Conservation (phyloP, 2,888 invertebrate genomes). For the Seira musarum region DNA sequence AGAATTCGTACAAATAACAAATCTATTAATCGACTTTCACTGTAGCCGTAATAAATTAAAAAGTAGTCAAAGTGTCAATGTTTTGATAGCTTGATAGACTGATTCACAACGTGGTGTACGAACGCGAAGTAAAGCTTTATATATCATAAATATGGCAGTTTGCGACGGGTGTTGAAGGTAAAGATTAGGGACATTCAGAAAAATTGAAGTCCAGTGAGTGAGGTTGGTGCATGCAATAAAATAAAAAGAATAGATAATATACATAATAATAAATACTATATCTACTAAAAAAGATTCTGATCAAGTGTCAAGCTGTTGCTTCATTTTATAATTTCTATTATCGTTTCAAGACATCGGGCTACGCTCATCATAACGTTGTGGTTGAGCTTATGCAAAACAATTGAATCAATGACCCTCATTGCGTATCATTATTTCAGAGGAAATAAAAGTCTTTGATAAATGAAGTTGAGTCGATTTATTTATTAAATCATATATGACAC, state of each 20-base stretch:
- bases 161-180: background rate
- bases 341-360: background rate
- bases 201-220: background rate
- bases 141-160: background rate
- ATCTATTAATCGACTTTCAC: constrained; percentile 6
- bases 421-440: background rate
- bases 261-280: background rate
- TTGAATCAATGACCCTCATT: background rate
- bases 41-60: background rate
- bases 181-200: background rate
- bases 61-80: background rate
- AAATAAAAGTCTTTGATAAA: background rate
- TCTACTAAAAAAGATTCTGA: background rate
- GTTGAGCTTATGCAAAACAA: background rate
- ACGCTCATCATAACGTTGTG: background rate
- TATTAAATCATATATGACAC: background rate
- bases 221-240: no score
- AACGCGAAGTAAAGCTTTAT: background rate
- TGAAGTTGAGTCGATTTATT: background rate
- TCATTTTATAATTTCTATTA: constrained; percentile 2
- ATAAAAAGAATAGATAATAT: background rate
- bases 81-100: constrained; percentile 3
- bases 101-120: background rate
- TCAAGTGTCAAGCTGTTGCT: constrained; percentile 7
- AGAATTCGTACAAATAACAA: background rate